A percentile compares a stretch with the other conserved stretches of the same genome.
These are phyloP conservation scores for Hemichromis elongatus DNA, from an alignment of 2,113 vertebrate species.

Conservation along the genomic window DNA sequence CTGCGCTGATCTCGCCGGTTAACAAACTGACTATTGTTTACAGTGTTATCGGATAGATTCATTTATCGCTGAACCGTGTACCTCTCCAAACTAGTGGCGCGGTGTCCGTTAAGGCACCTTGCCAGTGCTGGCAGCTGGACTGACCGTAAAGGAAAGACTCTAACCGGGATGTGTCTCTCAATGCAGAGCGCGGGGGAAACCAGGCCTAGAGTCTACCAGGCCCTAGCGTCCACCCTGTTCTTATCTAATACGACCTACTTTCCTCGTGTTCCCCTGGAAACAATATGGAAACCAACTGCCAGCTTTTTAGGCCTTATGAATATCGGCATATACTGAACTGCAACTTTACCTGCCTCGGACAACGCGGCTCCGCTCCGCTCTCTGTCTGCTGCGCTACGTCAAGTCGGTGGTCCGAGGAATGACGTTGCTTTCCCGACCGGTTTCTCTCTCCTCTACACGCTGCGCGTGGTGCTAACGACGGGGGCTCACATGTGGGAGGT, in stretches of 20 bases:
- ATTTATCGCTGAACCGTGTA: not conserved
- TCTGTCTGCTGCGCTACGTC: slow-evolving; percentile 51
- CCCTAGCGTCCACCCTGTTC: slow-evolving; percentile 70
- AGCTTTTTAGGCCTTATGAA: not conserved
- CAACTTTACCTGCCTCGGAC: slow-evolving; percentile 69
- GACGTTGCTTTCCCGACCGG: slow-evolving; percentile 70
- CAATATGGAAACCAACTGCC: not conserved
- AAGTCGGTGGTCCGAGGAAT: slow-evolving; percentile 62
- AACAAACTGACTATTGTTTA: not conserved
- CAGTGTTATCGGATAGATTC: not conserved
- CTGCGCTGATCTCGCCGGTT: not conserved
- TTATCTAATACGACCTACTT: slow-evolving; percentile 65
- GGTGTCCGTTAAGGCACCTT: slow-evolving; percentile 50
- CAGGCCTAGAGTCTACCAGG: slow-evolving; percentile 67
- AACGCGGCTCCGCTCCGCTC: slow-evolving; percentile 73
- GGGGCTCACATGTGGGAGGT: slow-evolving; percentile 71
- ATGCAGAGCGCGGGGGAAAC: slow-evolving; percentile 58
- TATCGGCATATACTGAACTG: not conserved
- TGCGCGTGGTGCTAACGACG: slow-evolving; percentile 68
- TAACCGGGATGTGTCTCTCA: slow-evolving; percentile 24
- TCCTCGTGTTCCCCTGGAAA: not conserved
- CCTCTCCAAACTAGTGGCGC: slow-evolving; percentile 28
- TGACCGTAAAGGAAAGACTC: slow-evolving; percentile 33
- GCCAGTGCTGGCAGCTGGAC: slow-evolving; percentile 27
- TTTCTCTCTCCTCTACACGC: slow-evolving; percentile 62